Evolutionary conservation across 2,113 vertebrate genomes (phyloP).

Genomic region (Albula glossodonta): DNA sequence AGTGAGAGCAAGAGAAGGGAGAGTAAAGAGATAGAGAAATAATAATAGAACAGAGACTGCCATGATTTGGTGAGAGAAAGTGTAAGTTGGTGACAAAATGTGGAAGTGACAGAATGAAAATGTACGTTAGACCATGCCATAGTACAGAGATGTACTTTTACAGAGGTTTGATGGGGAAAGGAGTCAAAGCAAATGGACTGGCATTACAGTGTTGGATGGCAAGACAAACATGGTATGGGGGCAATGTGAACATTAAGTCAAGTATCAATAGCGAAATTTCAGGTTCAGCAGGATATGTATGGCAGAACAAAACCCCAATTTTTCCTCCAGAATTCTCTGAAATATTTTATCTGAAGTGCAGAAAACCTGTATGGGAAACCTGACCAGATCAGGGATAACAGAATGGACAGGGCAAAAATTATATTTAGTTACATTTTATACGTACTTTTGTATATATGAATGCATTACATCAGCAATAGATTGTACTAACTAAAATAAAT

Average conservation of each 20-base stretch:
- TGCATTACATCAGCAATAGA: not conserved
- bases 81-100: conserved; percentile 10
- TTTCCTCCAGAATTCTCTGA: not conserved
- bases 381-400: not conserved
- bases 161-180: not conserved
- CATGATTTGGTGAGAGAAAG: not conserved
- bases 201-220: not conserved
- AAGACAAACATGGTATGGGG: not conserved
- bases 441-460: not conserved
- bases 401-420: not conserved
- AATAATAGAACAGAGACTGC: not conserved
- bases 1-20: not conserved
- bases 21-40: not conserved
- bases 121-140: not conserved
- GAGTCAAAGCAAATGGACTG: not conserved
- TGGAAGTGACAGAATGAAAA: not conserved
- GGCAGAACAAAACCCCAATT: not conserved
- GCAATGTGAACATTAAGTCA: not conserved
- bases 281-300: not conserved
- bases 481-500: conserved; percentile 22
- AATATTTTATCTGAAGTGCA: not conserved
- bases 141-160: not conserved
- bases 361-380: not conserved
- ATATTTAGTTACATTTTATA: not conserved
- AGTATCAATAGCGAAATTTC: not conserved